Evolutionary conservation across 1,140 invertebrate genomes (phyloP), one percentile per base, ranked within the genome.

Genomic region (Amyelois transitella): DNA sequence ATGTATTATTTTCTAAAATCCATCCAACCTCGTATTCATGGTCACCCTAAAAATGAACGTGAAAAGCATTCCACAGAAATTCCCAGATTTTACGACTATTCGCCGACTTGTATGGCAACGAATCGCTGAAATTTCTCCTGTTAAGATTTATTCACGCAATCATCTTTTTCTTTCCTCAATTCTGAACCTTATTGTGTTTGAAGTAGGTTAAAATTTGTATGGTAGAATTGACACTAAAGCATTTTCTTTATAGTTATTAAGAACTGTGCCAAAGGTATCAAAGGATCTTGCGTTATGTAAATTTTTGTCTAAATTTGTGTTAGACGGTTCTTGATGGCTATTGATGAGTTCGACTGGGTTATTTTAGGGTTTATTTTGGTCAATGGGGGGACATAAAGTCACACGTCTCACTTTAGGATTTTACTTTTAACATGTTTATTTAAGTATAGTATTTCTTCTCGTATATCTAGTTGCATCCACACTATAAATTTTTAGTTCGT

Each of bases 241-340:
- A n/a, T n/a, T n/a, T n/a, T n/a, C n/a, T n/a, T n/a, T n/a, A n/a
- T n/a, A n/a, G n/a, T 45, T 24, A 38, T 21, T 19, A 50, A 64
- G 58, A 74, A 72, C 69, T 62, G 62, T 70, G 69, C 67, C 71
- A 67, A 57, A 68, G 59, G 60, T 70, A 67, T 69, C 71, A 67
- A 55, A 69, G 59, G 60, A 69, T 66, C 64, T 60, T 55, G 19
- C 25, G 43, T 48, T 51, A 25, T 54, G 56, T 69, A 60, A 62
- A 59, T 64, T 64, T 62, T 43, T 17, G 47, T 57, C 66, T 64
- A 62, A 64, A 65, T 63, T 55, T 21, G 61, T 51, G 51, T 71
- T 55, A 64, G 64, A 69, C 62, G 55, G 55, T 18, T 56, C 56
- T 49, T 66, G 69, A 69, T 56, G 45, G 62, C 60, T 50, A 54